phyloP scores from a whole-genome alignment of 2,113 vertebrate genomes.

The Nicator chloris region DNA sequence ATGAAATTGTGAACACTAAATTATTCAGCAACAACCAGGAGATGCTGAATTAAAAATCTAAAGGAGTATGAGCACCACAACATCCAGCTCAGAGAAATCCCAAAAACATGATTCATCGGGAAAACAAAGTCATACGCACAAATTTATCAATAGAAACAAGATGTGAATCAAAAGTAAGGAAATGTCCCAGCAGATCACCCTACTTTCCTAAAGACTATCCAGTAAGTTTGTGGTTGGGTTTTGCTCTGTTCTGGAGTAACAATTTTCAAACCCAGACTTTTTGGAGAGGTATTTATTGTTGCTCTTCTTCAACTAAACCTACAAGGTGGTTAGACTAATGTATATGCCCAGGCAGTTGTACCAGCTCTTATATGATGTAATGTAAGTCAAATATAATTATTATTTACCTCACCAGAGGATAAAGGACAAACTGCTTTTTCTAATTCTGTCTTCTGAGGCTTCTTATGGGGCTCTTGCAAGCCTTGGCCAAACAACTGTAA shows the following conservation, averaged over 20 bases:
- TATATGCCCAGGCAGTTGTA: neutral
- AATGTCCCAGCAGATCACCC: neutral
- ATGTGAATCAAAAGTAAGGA: neutral
- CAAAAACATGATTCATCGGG: fast-evolving
- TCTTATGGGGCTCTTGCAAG: neutral
- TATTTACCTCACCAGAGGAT: neutral
- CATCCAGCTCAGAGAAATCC: neutral
- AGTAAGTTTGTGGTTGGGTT: neutral
- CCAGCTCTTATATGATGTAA: neutral
- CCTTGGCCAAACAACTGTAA: neutral
- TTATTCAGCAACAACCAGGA: neutral
- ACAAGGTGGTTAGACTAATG: neutral
- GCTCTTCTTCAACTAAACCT: neutral
- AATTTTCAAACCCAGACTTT: neutral
- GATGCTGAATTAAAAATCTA: neutral
- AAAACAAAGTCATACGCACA: neutral
- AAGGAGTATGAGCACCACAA: neutral
- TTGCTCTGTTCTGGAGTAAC: neutral
- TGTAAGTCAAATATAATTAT: neutral
- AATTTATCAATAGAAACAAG: neutral
- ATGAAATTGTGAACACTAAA: neutral
- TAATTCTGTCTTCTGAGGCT: neutral
- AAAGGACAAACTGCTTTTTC: neutral
- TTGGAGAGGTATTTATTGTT: neutral
- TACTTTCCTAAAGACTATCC: neutral